Base-by-base conservation (phyloP, 1,140 invertebrate species). In the Apis cerana region DNA sequence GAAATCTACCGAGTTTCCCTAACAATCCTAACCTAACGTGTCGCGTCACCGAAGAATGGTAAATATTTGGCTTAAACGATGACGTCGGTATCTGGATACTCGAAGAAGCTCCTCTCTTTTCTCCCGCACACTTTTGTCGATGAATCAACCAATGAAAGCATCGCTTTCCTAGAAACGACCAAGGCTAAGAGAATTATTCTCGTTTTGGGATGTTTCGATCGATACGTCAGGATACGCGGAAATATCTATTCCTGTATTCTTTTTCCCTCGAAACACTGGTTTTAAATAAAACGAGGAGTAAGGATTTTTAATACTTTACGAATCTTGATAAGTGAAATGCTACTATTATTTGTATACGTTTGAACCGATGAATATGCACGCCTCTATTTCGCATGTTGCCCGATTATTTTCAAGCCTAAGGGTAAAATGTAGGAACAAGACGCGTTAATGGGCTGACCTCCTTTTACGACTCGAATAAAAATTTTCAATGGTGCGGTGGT, bases 11-110 rank as follows among this genome's bases (percentile, higher is more conserved):
- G 7, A 23, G 64, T 65, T 65, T 33, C 43, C 33, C 48, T 19
- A 52, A 82, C 75, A 69, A 52, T 68, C 8, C 23, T 8, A n/a
- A 19, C 1, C 33, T n/a, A n/a, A 12, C 27, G 27, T 69, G 68
- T 69, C 65, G 58, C 48, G 74, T 79, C 43, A 77, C 67, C 74
- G n/a, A 27, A n/a, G 52, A 65, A 79, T 17, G 50, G 81, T 65
- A 83, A 83, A 83, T 83, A 83, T 83, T 83, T 83, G 75, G 52
- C 50, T 59, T 21, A 65, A 65, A 65, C 50, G 81, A 79, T 71
- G 75, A 79, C 75, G 81, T 77, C 43, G 80, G 71, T 15, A 23
- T 48, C n/a, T 65, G 50, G 52, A 59, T 83, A n/a, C 81, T 78
- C 75, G 52, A 61, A 82, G 74, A 59, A 69, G 43, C 17, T 15